Base-by-base conservation (phyloP, 2,888 invertebrate genomes). In the Drosophila kuntzei region DNA sequence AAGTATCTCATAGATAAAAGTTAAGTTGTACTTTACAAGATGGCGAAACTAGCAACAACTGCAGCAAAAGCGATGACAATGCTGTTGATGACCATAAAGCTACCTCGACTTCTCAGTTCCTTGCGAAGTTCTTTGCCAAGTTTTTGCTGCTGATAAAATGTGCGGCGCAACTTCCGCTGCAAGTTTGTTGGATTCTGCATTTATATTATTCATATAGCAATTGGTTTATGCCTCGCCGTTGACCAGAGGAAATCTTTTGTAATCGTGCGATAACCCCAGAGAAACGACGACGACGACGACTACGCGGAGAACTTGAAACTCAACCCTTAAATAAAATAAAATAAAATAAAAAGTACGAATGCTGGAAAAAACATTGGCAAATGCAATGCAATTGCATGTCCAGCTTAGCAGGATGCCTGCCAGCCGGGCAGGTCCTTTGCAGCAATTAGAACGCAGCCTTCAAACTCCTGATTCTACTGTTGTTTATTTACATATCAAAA, bases 181-280 rank as follows among this genome's bases (percentile, higher is more conserved):
- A 87, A 76, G 55, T 62, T 71, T 76, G 44, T 34, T 44, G 62
- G 68, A 62, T 66, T 69, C 61, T 69, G 63, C 63, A 75, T 75
- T 71, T 61, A 29, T 46, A 61, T 68, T 43, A 43, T 64, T 61
- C 58, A 53, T 39, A 18, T 44, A 50, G 57, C 57, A 49, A 60
- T 64, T 60, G 54, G 57, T 51, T 61, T 75, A 63, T 67, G 71
- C 55, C 43, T 44, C 46, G 46, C 43, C 51, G 43, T 46, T 59
- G 85, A 89, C 83, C 81, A 86, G 58, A 76, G 89, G 81, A 87
- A 89, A 80, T 89, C 87, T 80, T 87, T 89, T 89, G 89, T 89
- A 80, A 80, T 89, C 88, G 88, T 80, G 62, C 88, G 85, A 89
- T 89, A 89, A 88, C 89, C 87, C 85, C 80, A 76, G 44, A 79